Conservation (phyloP, 2,888 invertebrate genomes). For the Malthinus flaveolus region DNA sequence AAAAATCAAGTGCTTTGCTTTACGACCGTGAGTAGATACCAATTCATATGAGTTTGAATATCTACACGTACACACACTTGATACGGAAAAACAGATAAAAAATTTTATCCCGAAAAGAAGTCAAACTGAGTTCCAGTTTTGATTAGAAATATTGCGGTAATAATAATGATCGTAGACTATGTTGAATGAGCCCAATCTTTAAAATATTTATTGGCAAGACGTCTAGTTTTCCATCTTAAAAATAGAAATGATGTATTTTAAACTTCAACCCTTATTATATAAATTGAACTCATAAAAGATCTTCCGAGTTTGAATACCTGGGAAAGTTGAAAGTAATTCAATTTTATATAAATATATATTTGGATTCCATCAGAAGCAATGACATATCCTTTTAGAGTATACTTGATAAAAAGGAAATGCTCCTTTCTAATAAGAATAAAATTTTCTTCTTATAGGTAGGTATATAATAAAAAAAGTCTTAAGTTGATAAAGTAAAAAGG, state of each 20-base stretch:
- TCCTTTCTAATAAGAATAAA: conserved; percentile 18
- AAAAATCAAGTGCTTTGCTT: no score
- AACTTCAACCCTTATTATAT: conserved; percentile 22
- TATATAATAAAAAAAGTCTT: conserved; percentile 10
- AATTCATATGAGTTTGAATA: no score
- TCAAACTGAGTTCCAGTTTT: no score
- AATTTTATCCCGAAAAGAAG: no score
- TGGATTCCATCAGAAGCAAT: conserved; percentile 19
- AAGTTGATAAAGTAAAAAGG: conserved; percentile 15
- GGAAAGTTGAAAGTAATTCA: conserved; percentile 23
- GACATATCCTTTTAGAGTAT: conserved; percentile 19
- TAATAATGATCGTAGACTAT: background rate
- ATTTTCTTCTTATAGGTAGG: conserved; percentile 10
- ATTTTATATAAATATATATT: conserved; percentile 14
- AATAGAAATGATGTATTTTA: conserved; percentile 17
- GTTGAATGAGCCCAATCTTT: background rate
- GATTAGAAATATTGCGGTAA: background rate
- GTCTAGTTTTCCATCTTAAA: conserved; percentile 12
- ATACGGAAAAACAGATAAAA: no score
- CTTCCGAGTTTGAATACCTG: conserved; percentile 20
- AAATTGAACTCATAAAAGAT: conserved; percentile 23
- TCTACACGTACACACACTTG: no score
- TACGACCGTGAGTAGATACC: no score
- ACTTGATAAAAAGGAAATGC: conserved; percentile 10
- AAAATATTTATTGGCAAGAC: conserved; percentile 6